phyloP scores from a whole-genome alignment of 92 coral and sea anemone species.

The Porites lobata region DNA sequence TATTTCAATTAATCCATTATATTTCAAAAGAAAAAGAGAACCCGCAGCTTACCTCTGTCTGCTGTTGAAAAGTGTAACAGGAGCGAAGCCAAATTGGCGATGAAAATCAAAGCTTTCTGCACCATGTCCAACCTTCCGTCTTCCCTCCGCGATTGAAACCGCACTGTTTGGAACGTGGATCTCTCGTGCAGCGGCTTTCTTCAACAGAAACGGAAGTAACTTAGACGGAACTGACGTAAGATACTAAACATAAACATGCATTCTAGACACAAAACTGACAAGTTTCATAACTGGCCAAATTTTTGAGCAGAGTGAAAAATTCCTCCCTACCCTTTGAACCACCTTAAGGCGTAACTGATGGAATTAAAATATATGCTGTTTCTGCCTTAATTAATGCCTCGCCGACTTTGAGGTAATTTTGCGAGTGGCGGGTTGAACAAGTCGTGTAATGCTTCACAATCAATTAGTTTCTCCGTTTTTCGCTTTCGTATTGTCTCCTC shows the following conservation, averaged over 20 bases:
- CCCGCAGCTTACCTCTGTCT: conserved; percentile 34
- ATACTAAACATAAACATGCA: conserved; percentile 31
- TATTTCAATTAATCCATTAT: conserved; percentile 9
- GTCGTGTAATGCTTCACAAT: conserved; percentile 28
- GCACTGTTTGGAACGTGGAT: conserved; percentile 32
- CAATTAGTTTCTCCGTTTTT: conserved; percentile 40
- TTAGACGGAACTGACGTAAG: conserved; percentile 52
- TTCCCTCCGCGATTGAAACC: conserved; percentile 22
- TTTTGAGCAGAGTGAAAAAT: background rate
- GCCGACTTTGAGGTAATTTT: background rate
- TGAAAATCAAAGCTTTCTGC: conserved; percentile 27
- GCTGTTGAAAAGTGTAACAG: conserved; percentile 18
- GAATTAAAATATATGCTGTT: background rate
- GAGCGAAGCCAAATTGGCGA: background rate
- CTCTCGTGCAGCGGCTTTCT: conserved; percentile 61
- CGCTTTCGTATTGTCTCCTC: conserved; percentile 5
- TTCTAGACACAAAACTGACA: background rate
- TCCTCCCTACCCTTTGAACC: background rate
- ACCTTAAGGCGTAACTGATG: background rate
- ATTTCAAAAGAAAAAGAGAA: background rate
- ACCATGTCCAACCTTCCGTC: conserved; percentile 4
- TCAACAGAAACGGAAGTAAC: conserved; percentile 51
- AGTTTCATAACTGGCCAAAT: background rate
- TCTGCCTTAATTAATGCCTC: background rate
- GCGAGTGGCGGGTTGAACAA: background rate